phyloP scores from a whole-genome alignment of 2,888 invertebrate genomes.

The Apantesis nais region DNA sequence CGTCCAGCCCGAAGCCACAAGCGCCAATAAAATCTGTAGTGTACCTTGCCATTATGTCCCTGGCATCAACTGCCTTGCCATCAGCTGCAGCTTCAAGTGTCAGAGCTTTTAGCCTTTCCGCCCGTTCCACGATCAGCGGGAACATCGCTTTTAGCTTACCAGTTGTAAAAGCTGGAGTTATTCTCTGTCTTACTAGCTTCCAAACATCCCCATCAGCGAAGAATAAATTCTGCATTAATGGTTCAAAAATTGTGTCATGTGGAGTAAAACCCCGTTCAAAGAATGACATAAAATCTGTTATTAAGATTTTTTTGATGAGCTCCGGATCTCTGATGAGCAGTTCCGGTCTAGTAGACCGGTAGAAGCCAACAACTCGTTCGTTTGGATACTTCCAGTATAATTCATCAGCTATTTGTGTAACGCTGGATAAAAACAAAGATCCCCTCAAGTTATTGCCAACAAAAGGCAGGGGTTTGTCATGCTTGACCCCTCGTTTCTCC shows the following conservation, averaged over 20 bases:
- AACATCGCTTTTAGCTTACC: conserved; percentile 62
- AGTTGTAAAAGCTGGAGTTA: conserved; percentile 59
- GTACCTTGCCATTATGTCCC: conserved; percentile 62
- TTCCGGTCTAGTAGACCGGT: conserved; percentile 48
- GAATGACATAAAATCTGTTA: conserved; percentile 41
- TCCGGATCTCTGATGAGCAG: conserved; percentile 58
- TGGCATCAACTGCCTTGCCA: conserved; percentile 46
- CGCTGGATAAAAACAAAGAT: conserved; percentile 17
- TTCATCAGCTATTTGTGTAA: conserved; percentile 28
- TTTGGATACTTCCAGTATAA: conserved; percentile 52
- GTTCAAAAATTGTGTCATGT: conserved; percentile 46
- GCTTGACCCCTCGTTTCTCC: conserved; percentile 39
- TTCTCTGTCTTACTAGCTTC: conserved; percentile 56
- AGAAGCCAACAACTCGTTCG: conserved; percentile 59
- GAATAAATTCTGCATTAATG: conserved; percentile 54
- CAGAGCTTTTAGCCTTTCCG: conserved; percentile 50
- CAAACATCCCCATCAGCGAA: conserved; percentile 57
- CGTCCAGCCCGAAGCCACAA: conserved; percentile 61
- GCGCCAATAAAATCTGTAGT: conserved; percentile 64
- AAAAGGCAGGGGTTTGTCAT: conserved; percentile 31
- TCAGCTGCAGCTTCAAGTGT: conserved; percentile 30
- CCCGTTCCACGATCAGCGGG: conserved; percentile 56
- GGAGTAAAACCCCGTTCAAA: conserved; percentile 40
- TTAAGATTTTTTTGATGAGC: conserved; percentile 51
- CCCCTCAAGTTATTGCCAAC: conserved; percentile 29